Base-by-base conservation (phyloP, 2,888 invertebrate genomes). In the Drosophila heteroneura region DNA sequence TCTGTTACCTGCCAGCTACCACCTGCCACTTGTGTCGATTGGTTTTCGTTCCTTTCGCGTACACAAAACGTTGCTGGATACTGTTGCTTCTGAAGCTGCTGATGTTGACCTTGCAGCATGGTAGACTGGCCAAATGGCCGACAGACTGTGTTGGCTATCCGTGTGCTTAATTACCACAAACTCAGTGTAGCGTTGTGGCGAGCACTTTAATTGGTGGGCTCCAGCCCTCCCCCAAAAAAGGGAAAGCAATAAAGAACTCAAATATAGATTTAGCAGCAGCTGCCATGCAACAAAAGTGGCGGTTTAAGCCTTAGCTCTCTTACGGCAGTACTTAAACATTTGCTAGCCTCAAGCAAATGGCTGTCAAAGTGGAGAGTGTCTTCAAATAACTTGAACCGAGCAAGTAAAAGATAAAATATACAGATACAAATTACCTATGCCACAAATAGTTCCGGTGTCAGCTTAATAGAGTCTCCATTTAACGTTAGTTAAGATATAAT, bases 91-190 rank as follows among this genome's bases (percentile, higher is more conserved):
- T 56, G 49, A 16, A 59, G 58, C n/a, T 58, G 2, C 37, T 63
- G 37, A 49, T 63, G 74, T 76, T 75, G 70, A 67, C 78, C 71
- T 51, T 62, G 77, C 81, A 76, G 61, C 77, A 61, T 30, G 41
- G 70, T 57, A 35, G 47, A 60, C 61, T 30, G 35, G 6, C 64
- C 53, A 39, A 73, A 69, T 70, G 71, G 30, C 51, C 26, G 58
- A 69, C 51, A 52, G 71, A n/a, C 68, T 30, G 52, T 30, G 26
- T 56, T 53, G 64, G 59, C 52, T 56, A 70, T 44, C 56, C 60
- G 28, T 61, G 69, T 57, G 58, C 81, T 74, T 83, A 88, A 83
- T 85, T 83, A 89, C 70, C 81, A 53, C 86, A 70, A 59, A 41
- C 74, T 62, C 62, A 58, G 37, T 81, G 81, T 44, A 70, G 59